Evolutionary conservation across 2,888 invertebrate species (phyloP), one percentile per base, ranked within the genome.

Genomic region (Sphinx pinastri): DNA sequence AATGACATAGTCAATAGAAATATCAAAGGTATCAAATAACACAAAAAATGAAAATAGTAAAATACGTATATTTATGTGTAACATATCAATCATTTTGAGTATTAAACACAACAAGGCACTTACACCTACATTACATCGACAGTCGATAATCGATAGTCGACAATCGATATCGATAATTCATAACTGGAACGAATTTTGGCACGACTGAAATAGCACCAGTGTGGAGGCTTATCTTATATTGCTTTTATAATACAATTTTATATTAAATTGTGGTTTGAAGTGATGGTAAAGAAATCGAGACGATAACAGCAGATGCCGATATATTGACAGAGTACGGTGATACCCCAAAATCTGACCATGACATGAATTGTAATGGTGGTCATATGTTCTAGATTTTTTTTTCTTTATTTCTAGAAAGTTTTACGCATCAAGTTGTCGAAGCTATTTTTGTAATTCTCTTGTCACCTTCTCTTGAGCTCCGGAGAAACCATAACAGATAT

Each of bases 31-130:
- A 38, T 38, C 12, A 71, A 93, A 90, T 91, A 86, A 93, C 81
- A 93, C 92, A 67, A 93, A 76, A 84, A 91, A 89, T 93, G 94
- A 93, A 94, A 94, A 94, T 94, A 94, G 93, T 93, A 93, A 94
- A 93, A 93, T 93, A 94, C 88, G 93, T 93, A 90, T 93, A 93
- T 92, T 92, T 88, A 86, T 84, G 88, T 84, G 89, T 84, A 91
- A 91, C 90, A 87, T 87, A 85, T 88, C 87, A 90, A 89, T 87
- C 86, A 86, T 85, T 88, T 82, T 90, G 92, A 93, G 92, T 93
- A 93, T 92, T 88, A 86, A 86, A 89, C 85, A 91, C 85, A 88
- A 91, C 89, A 90, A 91, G 89, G 88, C 89, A 88, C 89, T 85
- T 86, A 69, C 60, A 63, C 81, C 71, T 77, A 81, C 74, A 58